Conservation (phyloP, 2,113 vertebrate genomes). For the Elephas maximus region DNA sequence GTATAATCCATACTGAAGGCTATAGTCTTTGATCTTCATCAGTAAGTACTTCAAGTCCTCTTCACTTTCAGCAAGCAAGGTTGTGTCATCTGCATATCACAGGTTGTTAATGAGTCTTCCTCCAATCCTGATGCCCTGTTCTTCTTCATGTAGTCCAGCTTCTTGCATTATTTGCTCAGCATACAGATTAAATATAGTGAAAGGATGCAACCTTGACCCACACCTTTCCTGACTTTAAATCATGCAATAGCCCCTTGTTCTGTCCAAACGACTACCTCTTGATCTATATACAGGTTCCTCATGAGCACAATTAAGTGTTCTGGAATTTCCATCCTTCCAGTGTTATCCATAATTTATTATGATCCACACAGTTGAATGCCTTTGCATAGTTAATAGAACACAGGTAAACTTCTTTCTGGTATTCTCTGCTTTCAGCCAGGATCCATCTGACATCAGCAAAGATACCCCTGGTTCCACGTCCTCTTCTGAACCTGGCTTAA, state of each 20-base stretch:
- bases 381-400: neutral
- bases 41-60: neutral
- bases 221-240: neutral
- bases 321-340: neutral
- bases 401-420: neutral
- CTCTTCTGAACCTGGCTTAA: too few relatives aligned
- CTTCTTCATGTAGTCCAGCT: neutral
- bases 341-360: neutral
- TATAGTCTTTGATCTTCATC: neutral
- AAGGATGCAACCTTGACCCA: neutral
- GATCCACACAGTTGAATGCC: neutral
- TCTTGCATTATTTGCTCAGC: neutral
- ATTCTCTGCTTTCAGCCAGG: neutral
- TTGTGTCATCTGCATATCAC: neutral
- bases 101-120: neutral
- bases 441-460: neutral
- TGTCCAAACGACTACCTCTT: neutral
- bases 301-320: neutral
- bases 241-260: neutral
- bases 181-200: neutral
- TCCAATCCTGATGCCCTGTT: neutral
- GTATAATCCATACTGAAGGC: too few relatives aligned
- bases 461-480: too few relatives aligned
- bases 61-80: neutral
- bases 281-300: neutral